phyloP scores from a whole-genome alignment of 2,888 invertebrate genomes.

The Branchipolynoe longqiensis region DNA sequence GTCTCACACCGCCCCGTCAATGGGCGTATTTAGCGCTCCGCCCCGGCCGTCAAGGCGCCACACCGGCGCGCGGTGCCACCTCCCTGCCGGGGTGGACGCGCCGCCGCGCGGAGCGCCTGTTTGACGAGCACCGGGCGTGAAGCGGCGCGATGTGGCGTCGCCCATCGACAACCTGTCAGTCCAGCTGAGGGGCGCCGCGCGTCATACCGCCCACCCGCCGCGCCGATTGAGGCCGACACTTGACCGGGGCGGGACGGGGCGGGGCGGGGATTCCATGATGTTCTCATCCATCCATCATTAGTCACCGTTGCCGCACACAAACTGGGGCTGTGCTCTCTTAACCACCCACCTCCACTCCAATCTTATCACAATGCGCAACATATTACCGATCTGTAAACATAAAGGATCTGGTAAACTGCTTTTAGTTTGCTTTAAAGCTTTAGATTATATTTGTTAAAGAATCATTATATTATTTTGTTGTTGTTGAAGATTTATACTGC shows the following conservation, averaged over 20 bases:
- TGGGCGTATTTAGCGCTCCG: constrained; percentile 31
- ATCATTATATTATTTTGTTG: too few species aligned
- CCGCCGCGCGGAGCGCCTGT: neutral
- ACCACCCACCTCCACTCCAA: too few species aligned
- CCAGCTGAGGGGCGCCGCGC: neutral
- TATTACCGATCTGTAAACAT: too few species aligned
- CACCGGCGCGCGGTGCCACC: neutral
- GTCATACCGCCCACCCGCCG: neutral
- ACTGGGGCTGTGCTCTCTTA: too few species aligned
- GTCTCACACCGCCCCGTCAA: neutral
- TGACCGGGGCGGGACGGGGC: neutral
- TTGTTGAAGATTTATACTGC: too few species aligned
- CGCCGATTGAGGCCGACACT: constrained; percentile 14
- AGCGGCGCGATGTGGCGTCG: neutral
- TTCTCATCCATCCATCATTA: neutral
- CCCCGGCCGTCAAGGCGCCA: too few species aligned
- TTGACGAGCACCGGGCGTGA: constrained; percentile 35
- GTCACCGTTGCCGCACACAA: neutral
- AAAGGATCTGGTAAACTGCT: too few species aligned
- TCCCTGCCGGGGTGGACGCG: too few species aligned
- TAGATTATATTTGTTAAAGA: too few species aligned
- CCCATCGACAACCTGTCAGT: constrained; percentile 37
- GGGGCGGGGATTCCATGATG: neutral
- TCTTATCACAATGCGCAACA: too few species aligned
- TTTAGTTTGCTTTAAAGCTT: too few species aligned